Evolutionary conservation across 1,140 invertebrate species (phyloP).

Genomic region (Druon quercuslanigerum): DNA sequence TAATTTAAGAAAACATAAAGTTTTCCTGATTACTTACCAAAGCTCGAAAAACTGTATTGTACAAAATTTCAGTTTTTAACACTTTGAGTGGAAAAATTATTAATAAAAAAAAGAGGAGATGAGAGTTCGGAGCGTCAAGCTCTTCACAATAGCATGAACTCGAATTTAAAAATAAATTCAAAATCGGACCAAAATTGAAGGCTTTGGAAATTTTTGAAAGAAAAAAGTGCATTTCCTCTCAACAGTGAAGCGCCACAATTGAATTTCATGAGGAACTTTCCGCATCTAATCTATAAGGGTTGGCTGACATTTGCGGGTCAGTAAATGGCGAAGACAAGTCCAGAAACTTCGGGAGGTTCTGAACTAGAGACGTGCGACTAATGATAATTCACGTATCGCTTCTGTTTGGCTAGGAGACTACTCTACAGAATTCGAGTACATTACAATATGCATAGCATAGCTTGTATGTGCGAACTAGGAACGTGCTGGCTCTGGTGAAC

Average conservation of each 20-base stretch:
- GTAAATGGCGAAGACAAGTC: constrained; percentile 33
- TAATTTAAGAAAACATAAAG: too few relatives aligned
- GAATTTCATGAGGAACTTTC: not conserved
- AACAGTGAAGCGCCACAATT: not conserved
- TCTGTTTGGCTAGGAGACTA: not conserved
- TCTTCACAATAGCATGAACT: too few relatives aligned
- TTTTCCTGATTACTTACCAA: too few relatives aligned
- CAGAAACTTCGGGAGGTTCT: constrained; percentile 32
- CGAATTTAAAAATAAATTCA: too few relatives aligned
- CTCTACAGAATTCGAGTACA: not conserved
- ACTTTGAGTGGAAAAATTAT: too few relatives aligned
- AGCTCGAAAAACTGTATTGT: too few relatives aligned
- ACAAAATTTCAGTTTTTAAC: too few relatives aligned
- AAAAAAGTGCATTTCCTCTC: too few relatives aligned
- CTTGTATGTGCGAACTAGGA: not conserved
- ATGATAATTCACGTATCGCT: constrained; percentile 36
- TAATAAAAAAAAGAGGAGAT: too few relatives aligned
- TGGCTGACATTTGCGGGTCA: constrained; percentile 19
- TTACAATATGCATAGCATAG: constrained; percentile 18
- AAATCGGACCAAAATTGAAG: too few relatives aligned
- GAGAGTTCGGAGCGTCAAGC: too few relatives aligned
- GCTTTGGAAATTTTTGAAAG: too few relatives aligned
- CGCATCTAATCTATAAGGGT: not conserved
- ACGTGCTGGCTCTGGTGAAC: not conserved
- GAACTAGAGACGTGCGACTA: constrained; percentile 36